phyloP scores from a whole-genome alignment of 2,113 vertebrate genomes.

The Pholis gunnellus region DNA sequence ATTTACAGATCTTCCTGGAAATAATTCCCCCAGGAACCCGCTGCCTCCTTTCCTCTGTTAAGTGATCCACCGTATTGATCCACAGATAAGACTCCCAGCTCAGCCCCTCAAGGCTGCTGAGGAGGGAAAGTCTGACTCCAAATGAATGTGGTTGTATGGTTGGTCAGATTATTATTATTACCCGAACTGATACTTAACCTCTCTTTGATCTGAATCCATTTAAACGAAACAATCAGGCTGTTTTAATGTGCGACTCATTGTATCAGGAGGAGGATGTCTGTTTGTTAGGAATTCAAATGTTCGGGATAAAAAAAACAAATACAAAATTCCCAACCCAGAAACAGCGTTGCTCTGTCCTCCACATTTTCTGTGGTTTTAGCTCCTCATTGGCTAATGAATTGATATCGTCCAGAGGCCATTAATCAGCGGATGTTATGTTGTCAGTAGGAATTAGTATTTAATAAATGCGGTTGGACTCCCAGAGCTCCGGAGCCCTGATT shows the following conservation, averaged over 20 bases:
- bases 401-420: not conserved
- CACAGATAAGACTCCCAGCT: slow-evolving; percentile 51
- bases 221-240: not conserved
- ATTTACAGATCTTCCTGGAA: slow-evolving; percentile 80
- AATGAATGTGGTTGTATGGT: slow-evolving; percentile 29
- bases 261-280: not conserved
- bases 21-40: slow-evolving; percentile 55
- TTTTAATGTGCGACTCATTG: not conserved
- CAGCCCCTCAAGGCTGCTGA: slow-evolving; percentile 5
- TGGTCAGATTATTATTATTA: slow-evolving; percentile 24
- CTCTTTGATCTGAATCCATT: slow-evolving; percentile 9
- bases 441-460: not conserved
- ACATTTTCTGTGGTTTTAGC: not conserved
- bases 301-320: not conserved
- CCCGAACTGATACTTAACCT: not conserved
- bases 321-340: not conserved
- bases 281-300: not conserved
- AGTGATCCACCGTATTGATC: slow-evolving; percentile 81
- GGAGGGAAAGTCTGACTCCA: slow-evolving; percentile 51
- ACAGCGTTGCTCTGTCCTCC: not conserved
- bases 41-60: slow-evolving; percentile 67
- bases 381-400: not conserved
- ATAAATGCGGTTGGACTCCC: not conserved
- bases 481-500: too few relatives aligned
- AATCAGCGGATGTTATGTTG: not conserved